Conservation (phyloP, 2,797 vertebrate species). For the Pseudopleuronectes americanus region DNA sequence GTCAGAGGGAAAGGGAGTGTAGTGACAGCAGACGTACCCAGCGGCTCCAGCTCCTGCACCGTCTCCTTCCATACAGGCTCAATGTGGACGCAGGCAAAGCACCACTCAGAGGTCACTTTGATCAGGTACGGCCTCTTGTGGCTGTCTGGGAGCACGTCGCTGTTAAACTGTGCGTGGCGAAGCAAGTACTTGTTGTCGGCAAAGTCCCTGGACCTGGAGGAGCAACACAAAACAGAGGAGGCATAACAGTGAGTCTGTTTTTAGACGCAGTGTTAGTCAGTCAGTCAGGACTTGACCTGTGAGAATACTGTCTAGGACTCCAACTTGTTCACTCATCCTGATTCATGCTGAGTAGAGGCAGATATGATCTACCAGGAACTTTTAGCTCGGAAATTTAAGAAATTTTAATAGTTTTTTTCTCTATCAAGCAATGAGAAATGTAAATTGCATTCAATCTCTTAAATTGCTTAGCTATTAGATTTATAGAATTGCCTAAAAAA, state of each 20-base stretch:
- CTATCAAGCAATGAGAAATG: neutral
- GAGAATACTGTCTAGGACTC: neutral
- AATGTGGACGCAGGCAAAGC: slow-evolving; percentile 95
- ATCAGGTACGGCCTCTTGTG: slow-evolving; percentile 95
- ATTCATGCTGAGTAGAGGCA: slow-evolving; percentile 1
- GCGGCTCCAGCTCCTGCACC: slow-evolving; percentile 88
- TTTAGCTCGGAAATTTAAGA: neutral
- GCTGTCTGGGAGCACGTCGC: slow-evolving; percentile 91
- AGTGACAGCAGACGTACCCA: slow-evolving; percentile 83
- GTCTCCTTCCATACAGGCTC: slow-evolving; percentile 96
- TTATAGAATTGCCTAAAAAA: too few species aligned
- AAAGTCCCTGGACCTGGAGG: slow-evolving; percentile 88
- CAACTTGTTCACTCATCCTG: neutral
- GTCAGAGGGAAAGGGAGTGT: neutral
- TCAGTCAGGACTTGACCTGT: neutral
- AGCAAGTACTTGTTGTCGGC: slow-evolving; percentile 92
- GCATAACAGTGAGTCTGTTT: slow-evolving; percentile 9
- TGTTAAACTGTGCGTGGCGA: slow-evolving; percentile 91
- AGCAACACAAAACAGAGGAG: slow-evolving; percentile 28
- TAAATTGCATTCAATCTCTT: too few species aligned
- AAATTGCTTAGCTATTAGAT: too few species aligned
- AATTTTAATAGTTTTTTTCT: neutral
- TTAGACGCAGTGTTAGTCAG: neutral
- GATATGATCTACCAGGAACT: neutral
- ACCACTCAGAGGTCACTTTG: slow-evolving; percentile 97